Evolutionary conservation across 2,797 vertebrate genomes (phyloP), one percentile per base, ranked within the genome.

Genomic region (Sphenopsis melanotis): DNA sequence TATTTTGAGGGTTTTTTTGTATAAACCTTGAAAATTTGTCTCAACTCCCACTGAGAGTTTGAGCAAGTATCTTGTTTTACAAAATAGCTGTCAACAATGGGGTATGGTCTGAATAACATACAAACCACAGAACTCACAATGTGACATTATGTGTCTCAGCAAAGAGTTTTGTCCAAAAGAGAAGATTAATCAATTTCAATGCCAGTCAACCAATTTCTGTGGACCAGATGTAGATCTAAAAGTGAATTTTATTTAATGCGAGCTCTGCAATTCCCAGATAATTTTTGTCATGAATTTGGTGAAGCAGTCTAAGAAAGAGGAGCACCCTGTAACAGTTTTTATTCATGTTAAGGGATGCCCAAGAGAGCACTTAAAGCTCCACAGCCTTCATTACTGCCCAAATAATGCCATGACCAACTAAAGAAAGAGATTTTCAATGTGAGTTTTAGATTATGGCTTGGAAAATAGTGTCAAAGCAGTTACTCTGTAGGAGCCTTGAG

Each of bases 1-100:
- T 94, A 63, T 98, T 97, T 90, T 95, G 87, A 97, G 95, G 65
- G 74, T 0, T 61, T 44, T 69, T 97, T 97, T 94, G 95, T 97
- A 90, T 97, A 96, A 97, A 94, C 94, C 94, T 95, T 96, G 89
- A 97, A 97, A 96, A 97, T 97, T 97, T 97, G 90, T 95, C 95
- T 96, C 95, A 96, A 93, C 88, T 87, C 97, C 96, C 96, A 96
- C 96, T 95, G 95, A 96, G 96, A 55, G 86, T 93, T 97, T 94
- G 83, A 97, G 94, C 92, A 95, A 96, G 86, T 95, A 47, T 96
- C 95, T 96, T 83, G 93, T 93, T 97, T 96, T 88, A 72, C 83
- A 95, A 97, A 96, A 96, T 87, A 84, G 95, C 91, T 83, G 55
- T 95, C 60, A 70, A 89, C 79, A 72, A 44, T 63, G 72, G 93